Conservation (phyloP, 2,113 vertebrate species). For the Tamias sibiricus region DNA sequence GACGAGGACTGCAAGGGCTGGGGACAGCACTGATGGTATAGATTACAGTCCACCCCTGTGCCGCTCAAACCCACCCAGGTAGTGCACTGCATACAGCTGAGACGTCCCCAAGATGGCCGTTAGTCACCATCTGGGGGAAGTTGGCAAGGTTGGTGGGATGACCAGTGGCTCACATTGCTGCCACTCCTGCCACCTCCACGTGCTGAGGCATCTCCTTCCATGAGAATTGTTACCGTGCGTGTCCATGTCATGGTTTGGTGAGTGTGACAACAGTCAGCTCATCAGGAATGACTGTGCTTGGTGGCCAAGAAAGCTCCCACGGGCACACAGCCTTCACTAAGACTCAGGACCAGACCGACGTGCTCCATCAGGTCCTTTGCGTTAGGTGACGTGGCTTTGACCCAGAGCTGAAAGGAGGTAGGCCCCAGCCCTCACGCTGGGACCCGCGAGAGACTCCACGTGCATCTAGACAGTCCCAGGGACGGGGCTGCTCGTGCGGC, state of each 20-base stretch:
- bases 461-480: not conserved
- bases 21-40: not conserved
- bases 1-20: not conserved
- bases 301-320: not conserved
- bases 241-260: not conserved
- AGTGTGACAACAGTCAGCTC: not conserved
- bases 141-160: not conserved
- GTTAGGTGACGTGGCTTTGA: not conserved
- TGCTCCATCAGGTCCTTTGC: not conserved
- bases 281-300: not conserved
- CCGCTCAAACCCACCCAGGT: not conserved
- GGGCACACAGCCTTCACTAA: not conserved
- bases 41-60: not conserved
- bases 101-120: not conserved
- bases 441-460: too few species aligned
- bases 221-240: not conserved
- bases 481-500: rapidly evolving
- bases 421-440: too few species aligned
- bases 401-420: not conserved
- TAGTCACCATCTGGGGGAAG: not conserved
- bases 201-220: not conserved
- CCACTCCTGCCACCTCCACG: rapidly evolving
- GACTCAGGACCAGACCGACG: not conserved
- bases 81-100: not conserved
- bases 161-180: rapidly evolving